Evolutionary conservation across 2,888 invertebrate genomes (phyloP), one percentile per base, ranked within the genome.

Genomic region (Drosophila mimetica): DNA sequence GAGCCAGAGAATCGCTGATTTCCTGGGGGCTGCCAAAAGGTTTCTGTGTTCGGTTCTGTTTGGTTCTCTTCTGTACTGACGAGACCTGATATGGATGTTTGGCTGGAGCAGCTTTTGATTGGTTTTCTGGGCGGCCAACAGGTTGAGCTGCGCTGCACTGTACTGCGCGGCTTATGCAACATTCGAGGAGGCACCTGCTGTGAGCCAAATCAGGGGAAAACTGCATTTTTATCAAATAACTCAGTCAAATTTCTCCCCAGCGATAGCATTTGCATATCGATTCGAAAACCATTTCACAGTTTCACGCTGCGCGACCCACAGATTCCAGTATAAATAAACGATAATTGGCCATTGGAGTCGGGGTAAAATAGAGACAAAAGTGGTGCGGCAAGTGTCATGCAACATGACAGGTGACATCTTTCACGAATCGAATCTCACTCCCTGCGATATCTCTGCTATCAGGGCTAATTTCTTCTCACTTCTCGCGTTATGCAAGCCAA

Each of bases 381-480:
- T 30, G 59, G 55, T 25, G 22, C 42, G 16, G 58, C 46, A 71
- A 52, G 64, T 71, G 71, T 71, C 64, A 28, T 30, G 30, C 70
- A 32, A 73, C 85, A 74, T 66, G 81, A 67, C 78, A 78, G 70
- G 66, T 76, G 75, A 81, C 78, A 81, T 54, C 37, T 41, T 25
- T 71, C 63, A 48, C 52, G 72, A 48, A 44, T 61, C 52, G 72
- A 48, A 44, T 61, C 48, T 37, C 48, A 14, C 18, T 69, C 58
- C 37, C 63, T 73, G 69, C 65, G 51, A 57, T 50, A 71, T 32
- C 59, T 52, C 16, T 16, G 30, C 2, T 18, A 65, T 58, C 44
- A n/a, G n/a, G 14, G 52, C 87, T 81, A 86, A 86, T 83, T 83
- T 82, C 57, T 76, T 86, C 73, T 86, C 85, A 71, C 81, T 74